Evolutionary conservation across 2,888 invertebrate genomes (phyloP), one percentile per base, ranked within the genome.

Genomic region (Eilema caniola): DNA sequence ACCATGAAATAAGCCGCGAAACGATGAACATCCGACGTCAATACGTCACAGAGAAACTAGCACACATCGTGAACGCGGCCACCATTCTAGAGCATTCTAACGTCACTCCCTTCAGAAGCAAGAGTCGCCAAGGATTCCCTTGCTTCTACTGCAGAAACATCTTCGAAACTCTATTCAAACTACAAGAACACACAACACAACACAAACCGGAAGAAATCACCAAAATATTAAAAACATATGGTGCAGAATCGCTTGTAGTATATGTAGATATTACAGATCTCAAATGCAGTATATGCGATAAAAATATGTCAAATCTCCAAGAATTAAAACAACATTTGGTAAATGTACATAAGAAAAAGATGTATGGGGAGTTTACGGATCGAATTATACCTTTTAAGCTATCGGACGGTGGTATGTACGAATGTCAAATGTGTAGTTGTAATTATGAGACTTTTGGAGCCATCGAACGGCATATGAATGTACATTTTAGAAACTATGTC

Each of bases 391-490:
- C 95, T 0, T 95, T 90, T 66, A 92, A 91, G 66, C 63, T 95
- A 10, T 80, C 86, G 0, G 75, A 82, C 1, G 80, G 80, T 0
- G 87, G 87, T 7, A 81, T 88, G 0, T 91, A 85, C 11, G 89
- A 91, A 12, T 95, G 95, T 56, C 92, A 92, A 57, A 75, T 92
- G 0, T 94, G 94, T 11, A 90, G 89, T 0, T 90, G 90, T 24
- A 88, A 77, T 12, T 94, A 92, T 56, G 93, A 94, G 71, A 94
- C 94, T 0, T 94, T 94, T 66, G 94, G 94, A 0, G 89, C 94
- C 0, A 91, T 93, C 1, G 94, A 94, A 41, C 69, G 93, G 0
- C 94, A 95, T 72, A 95, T 95, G 95, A 94, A 94, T 8, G 88
- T 90, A 0, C 94, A 95, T 73, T 95, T 87, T 70, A 88, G 93